Percentiles rank a stretch among this genome's conserved stretches.
Evolutionary conservation across 1,140 invertebrate genomes (phyloP).

Genomic region (Tetragnatha versicolor): DNA sequence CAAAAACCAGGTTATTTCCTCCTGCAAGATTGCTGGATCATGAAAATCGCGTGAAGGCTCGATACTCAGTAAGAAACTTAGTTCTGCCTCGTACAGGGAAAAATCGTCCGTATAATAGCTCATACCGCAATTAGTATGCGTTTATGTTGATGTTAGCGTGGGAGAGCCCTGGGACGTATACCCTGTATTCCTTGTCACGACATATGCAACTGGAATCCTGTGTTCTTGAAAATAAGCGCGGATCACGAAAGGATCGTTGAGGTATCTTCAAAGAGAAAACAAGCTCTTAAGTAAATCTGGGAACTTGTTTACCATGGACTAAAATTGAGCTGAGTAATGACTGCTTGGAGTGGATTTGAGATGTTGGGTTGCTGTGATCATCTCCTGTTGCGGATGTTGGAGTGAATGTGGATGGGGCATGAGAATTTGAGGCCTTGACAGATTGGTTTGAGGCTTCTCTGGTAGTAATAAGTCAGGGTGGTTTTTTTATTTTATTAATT

Average conservation of each 20-base stretch:
- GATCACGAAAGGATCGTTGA: constrained; percentile 31
- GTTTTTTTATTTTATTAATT: no score
- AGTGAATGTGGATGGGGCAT: no score
- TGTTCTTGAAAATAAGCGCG: background rate
- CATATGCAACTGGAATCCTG: constrained; percentile 9
- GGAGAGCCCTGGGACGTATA: background rate
- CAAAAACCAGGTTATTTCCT: constrained; percentile 42
- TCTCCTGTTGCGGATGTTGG: no score
- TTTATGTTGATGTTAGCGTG: background rate
- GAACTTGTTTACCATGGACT: background rate
- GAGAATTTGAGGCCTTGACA: no score
- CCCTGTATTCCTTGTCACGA: constrained; percentile 30
- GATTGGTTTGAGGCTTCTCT: no score
- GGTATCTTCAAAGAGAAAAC: background rate
- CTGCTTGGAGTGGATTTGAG: no score
- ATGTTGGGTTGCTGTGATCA: no score
- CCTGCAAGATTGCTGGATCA: constrained; percentile 38
- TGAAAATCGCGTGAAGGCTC: constrained; percentile 23
- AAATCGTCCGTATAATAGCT: background rate
- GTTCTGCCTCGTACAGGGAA: constrained; percentile 37
- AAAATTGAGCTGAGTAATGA: background rate
- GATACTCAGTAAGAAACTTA: constrained; percentile 16
- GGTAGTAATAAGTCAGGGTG: no score
- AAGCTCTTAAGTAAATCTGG: constrained; percentile 16
- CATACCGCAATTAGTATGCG: constrained; percentile 23